Conservation (phyloP, 2,797 vertebrate species). For the Spatula versicolor region DNA sequence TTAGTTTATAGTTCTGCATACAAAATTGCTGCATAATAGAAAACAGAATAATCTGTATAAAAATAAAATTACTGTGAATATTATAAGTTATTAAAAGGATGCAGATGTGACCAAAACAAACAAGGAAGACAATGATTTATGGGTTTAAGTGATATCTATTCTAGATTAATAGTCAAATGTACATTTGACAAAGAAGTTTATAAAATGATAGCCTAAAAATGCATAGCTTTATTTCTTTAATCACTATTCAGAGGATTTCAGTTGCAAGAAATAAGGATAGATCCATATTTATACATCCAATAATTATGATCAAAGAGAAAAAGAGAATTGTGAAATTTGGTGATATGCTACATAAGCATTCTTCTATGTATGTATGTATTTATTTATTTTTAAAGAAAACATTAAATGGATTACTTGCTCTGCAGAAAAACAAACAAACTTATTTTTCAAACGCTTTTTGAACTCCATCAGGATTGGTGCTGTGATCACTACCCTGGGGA, state of each 20-base stretch:
- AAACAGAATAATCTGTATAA: neutral
- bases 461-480: no score
- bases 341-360: neutral
- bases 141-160: neutral
- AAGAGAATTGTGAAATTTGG: neutral
- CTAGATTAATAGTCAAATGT: neutral
- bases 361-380: neutral
- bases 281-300: neutral
- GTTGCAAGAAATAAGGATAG: neutral
- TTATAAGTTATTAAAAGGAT: neutral
- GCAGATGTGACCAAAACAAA: slow-evolving; percentile 1
- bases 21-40: neutral
- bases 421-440: neutral
- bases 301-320: neutral
- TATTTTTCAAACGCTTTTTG: no score
- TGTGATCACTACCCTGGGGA: no score
- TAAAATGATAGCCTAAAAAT: neutral
- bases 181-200: neutral
- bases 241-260: neutral
- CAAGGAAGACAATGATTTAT: slow-evolving; percentile 4
- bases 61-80: slow-evolving; percentile 7
- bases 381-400: neutral
- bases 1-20: neutral
- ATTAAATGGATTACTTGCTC: neutral
- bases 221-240: neutral